These are phyloP conservation scores for Drosophila helvetica DNA, from an alignment of 2,888 invertebrate genomes.

Conservation along the genomic window DNA sequence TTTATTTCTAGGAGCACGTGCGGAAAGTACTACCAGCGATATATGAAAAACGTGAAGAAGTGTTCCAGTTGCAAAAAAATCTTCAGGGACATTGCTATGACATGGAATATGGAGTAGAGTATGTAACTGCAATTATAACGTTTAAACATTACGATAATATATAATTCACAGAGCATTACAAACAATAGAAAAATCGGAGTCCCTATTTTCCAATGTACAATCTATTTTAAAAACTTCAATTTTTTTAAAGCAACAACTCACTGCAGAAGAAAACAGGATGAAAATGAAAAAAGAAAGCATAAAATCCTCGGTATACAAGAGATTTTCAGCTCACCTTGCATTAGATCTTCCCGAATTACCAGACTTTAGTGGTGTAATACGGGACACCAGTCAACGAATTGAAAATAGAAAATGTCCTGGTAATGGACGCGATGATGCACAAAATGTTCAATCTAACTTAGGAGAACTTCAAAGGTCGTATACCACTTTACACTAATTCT, in stretches of 20 bases:
- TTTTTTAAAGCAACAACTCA: constrained; percentile 97
- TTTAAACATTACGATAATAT: background rate
- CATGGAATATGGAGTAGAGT: constrained; percentile 96
- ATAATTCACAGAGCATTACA: constrained; percentile 90
- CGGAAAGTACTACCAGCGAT: constrained; percentile 96
- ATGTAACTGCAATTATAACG: background rate
- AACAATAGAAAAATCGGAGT: constrained; percentile 92
- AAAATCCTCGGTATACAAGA: constrained; percentile 91
- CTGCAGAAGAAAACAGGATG: constrained; percentile 92
- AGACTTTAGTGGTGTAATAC: constrained; percentile 92
- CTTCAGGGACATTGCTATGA: constrained; percentile 97
- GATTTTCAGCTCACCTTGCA: constrained; percentile 94
- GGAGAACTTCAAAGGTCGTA: background rate
- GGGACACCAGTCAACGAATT: constrained; percentile 93
- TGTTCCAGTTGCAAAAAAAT: constrained; percentile 92
- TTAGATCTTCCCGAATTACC: constrained; percentile 92
- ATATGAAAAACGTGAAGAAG: constrained; percentile 95
- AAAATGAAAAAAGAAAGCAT: constrained; percentile 87
- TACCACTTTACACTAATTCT: background rate
- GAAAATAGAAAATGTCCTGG: constrained; percentile 91
- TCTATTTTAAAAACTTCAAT: constrained; percentile 96
- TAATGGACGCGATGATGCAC: background rate
- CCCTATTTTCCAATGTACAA: constrained; percentile 94
- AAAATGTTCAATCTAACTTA: background rate
- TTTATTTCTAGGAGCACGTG: constrained; percentile 87